Base-by-base conservation (phyloP, 2,888 invertebrate species). In the Zaprionus lineosus region DNA sequence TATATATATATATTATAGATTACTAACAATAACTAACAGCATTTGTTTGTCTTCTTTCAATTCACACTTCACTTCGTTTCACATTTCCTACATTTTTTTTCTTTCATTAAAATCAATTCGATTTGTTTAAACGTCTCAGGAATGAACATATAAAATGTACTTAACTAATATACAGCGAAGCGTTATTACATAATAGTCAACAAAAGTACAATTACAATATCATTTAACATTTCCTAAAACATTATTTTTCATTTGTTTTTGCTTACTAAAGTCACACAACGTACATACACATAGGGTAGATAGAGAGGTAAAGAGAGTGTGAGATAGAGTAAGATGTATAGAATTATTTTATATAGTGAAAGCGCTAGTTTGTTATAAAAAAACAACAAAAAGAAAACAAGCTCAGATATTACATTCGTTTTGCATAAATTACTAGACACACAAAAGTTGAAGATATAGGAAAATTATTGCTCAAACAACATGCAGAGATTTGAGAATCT, bases 121-220 rank as follows among this genome's bases (percentile, higher is more conserved):
- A n/a, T 50, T 55, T 47, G 12, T 36, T 40, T 29, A 53, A 21
- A 24, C 43, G 19, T 37, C 48, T 44, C 34, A 36, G 40, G 60
- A 62, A 53, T 68, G 68, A 64, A 66, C 73, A 62, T 73, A 74
- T n/a, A 62, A 62, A 83, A 76, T 72, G 44, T 82, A 77, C 72
- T 74, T 64, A 87, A 83, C 82, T 81, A 81, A 84, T 84, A 75
- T 70, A 86, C 74, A 86, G 73, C 73, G 71, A 81, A 85, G 87
- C 85, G 78, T 65, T 74, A 74, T 86, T 71, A 78, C 78, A 65
- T 84, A 84, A 87, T 84, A 84, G 86, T 87, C 87, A 87, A 84
- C 86, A 87, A 84, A 84, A 78, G 74, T 84, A 85, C 68, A 74
- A 79, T 77, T 75, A 73, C 76, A 71, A 63, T 74, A 70, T 56